Conservation (phyloP, 2,113 vertebrate genomes). For the Guaruba guarouba region DNA sequence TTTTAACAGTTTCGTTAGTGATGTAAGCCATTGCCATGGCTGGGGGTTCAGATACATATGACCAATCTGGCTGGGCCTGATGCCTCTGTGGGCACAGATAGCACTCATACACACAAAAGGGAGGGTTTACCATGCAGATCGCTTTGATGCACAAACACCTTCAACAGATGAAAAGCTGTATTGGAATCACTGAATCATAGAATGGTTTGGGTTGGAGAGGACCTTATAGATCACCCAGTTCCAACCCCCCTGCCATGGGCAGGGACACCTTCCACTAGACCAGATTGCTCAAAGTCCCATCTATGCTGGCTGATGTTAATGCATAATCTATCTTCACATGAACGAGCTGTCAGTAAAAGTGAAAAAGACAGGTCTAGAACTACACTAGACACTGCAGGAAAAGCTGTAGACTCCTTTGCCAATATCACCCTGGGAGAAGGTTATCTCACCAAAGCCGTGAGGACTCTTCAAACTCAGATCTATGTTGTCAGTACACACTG, state of each 20-base stretch:
- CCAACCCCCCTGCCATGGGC: neutral
- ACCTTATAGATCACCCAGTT: neutral
- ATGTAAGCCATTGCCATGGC: neutral
- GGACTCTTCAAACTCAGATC: neutral
- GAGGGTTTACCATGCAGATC: neutral
- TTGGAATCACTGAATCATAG: neutral
- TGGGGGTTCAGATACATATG: rapidly evolving
- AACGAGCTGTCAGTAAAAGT: rapidly evolving
- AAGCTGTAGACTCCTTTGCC: neutral
- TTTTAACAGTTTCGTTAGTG: neutral
- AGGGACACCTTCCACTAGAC: neutral
- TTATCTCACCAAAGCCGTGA: neutral
- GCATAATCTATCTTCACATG: neutral
- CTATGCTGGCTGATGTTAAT: neutral
- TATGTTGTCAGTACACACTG: neutral
- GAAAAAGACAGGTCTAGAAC: neutral
- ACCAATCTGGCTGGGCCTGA: neutral
- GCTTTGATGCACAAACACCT: neutral
- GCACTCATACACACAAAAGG: neutral
- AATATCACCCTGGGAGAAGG: neutral
- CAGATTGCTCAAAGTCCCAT: neutral
- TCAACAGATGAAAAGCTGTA: neutral
- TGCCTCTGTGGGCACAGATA: neutral
- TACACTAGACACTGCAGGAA: neutral
- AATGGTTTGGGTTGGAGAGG: neutral